These are phyloP conservation scores for Acanthococcus lagerstroemiae DNA, from an alignment of 2,888 invertebrate genomes.

Conservation along the genomic window DNA sequence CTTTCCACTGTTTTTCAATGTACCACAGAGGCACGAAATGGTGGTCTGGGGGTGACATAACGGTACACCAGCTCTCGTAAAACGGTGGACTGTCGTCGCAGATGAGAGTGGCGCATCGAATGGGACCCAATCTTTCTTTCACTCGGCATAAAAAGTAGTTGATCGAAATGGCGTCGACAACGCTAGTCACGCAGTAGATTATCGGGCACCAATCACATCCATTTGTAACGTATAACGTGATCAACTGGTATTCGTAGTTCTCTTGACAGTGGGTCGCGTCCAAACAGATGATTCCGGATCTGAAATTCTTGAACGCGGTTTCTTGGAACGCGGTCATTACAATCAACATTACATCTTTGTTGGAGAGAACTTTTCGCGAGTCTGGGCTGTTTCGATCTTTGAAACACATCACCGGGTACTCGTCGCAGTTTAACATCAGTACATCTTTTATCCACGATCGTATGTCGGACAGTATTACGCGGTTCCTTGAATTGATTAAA, in stretches of 20 bases:
- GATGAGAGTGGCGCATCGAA: constrained; percentile 23
- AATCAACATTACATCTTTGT: constrained; percentile 20
- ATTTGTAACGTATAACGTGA: constrained; percentile 3
- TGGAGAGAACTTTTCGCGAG: constrained; percentile 4
- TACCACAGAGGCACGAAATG: constrained; percentile 15
- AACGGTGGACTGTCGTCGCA: constrained; percentile 26
- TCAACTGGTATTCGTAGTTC: constrained; percentile 17
- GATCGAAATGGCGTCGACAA: not conserved
- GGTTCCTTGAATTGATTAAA: constrained; percentile 13
- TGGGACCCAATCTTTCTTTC: constrained; percentile 1
- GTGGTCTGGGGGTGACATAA: constrained; percentile 22
- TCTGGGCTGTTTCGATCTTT: constrained; percentile 18
- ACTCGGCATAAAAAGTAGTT: constrained; percentile 8
- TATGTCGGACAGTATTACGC: constrained; percentile 10
- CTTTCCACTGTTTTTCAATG: constrained; percentile 19
- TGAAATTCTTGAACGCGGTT: not conserved
- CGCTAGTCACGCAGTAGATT: constrained; percentile 7
- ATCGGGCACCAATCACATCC: constrained; percentile 2
- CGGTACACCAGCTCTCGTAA: constrained; percentile 30
- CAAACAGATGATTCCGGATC: constrained; percentile 7
- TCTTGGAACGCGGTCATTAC: constrained; percentile 24
- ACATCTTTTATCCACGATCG: constrained; percentile 12
- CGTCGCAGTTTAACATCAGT: not conserved
- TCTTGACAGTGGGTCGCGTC: constrained; percentile 18
- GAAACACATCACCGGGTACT: constrained; percentile 8